Percentiles rank a stretch among this genome's conserved stretches.
These are phyloP conservation scores for Rhagoletis pomonella DNA, from an alignment of 1,140 invertebrate genomes.

Conservation along the genomic window DNA sequence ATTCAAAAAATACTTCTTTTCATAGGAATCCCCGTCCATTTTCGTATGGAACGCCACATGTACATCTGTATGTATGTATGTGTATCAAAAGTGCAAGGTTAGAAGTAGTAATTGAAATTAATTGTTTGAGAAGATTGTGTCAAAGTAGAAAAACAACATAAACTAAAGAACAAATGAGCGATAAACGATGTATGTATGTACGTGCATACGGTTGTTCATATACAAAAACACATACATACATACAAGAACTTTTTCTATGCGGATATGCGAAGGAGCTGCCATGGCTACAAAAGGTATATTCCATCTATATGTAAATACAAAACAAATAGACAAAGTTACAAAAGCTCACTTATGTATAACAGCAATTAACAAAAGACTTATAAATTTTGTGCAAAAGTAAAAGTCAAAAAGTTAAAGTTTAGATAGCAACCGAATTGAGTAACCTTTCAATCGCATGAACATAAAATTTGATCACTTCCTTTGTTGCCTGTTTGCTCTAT, in stretches of 20 bases:
- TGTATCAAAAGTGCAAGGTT: neutral
- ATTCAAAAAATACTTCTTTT: too few relatives aligned
- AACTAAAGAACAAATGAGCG: slow-evolving; percentile 19
- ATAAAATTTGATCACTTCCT: slow-evolving; percentile 26
- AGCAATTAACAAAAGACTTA: slow-evolving; percentile 42
- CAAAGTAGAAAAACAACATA: slow-evolving; percentile 25
- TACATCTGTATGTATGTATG: neutral
- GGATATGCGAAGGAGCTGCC: neutral
- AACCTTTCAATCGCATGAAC: slow-evolving; percentile 30
- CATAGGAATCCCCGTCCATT: too few relatives aligned
- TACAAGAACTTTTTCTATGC: neutral
- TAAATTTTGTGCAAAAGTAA: slow-evolving; percentile 36
- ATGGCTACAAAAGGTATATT: neutral
- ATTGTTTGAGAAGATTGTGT: slow-evolving; percentile 49
- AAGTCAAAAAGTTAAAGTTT: slow-evolving; percentile 41
- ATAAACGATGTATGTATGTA: neutral
- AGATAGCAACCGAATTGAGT: neutral
- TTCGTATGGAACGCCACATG: too few relatives aligned
- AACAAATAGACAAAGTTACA: slow-evolving; percentile 27
- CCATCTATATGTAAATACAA: too few relatives aligned
- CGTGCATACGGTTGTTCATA: neutral
- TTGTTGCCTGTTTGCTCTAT: neutral
- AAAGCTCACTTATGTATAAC: neutral
- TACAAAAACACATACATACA: neutral
- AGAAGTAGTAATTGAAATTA: slow-evolving; percentile 44